phyloP scores from a whole-genome alignment of 2,888 invertebrate genomes.

The Dioctria linearis region DNA sequence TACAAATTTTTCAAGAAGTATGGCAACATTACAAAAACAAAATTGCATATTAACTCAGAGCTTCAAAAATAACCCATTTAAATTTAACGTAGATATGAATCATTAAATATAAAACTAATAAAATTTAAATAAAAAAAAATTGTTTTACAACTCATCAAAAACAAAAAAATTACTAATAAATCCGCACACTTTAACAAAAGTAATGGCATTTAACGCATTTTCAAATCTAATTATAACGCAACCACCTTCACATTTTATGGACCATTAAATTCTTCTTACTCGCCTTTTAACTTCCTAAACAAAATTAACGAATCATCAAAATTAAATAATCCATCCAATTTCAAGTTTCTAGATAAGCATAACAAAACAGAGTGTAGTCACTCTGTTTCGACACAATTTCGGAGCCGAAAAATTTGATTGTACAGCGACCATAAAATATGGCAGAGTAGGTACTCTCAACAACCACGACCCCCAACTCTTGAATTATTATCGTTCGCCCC shows the following conservation, averaged over 20 bases:
- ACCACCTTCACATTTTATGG: slow-evolving; percentile 21
- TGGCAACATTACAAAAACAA: too few relatives aligned
- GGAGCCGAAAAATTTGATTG: slow-evolving; percentile 27
- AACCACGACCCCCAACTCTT: background rate
- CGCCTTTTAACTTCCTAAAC: slow-evolving; percentile 32
- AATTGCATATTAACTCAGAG: too few relatives aligned
- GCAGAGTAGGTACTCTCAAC: background rate
- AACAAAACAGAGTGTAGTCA: slow-evolving; percentile 12
- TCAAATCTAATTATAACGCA: slow-evolving; percentile 31
- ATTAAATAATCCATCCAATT: slow-evolving; percentile 36
- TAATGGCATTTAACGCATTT: slow-evolving; percentile 2
- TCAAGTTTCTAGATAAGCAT: background rate
- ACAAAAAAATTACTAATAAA: background rate
- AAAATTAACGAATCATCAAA: slow-evolving; percentile 48
- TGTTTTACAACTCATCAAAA: too few relatives aligned
- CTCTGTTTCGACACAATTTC: too few relatives aligned
- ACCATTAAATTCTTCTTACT: slow-evolving; percentile 4
- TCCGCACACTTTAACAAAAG: background rate
- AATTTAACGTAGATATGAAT: too few relatives aligned
- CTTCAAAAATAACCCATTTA: too few relatives aligned
- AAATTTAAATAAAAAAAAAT: too few relatives aligned
- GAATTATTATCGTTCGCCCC: background rate
- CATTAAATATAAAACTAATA: background rate
- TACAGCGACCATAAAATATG: slow-evolving; percentile 29
- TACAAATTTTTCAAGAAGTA: too few relatives aligned